Evolutionary conservation across 53 echinoderm and acorn worm species (phyloP).

Genomic region (Paelopatides confundens): DNA sequence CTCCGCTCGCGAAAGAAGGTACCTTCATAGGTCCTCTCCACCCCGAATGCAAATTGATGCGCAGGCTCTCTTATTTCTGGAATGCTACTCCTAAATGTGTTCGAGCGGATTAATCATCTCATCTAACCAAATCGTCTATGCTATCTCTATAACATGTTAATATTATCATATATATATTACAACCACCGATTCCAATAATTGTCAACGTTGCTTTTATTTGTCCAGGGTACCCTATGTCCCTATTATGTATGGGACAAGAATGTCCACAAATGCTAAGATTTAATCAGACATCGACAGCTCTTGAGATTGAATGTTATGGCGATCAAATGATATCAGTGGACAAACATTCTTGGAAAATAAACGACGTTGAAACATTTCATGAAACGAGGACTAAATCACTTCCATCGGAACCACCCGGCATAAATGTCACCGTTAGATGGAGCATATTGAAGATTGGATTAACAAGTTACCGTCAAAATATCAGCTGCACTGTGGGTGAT

Average conservation of each 20-base stretch:
- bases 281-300: neutral
- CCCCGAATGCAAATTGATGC: no score
- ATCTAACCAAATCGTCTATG: no score
- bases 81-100: no score
- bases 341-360: neutral
- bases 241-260: neutral
- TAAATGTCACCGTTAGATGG: neutral
- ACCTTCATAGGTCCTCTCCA: no score
- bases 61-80: no score
- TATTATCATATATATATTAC: no score
- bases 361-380: neutral
- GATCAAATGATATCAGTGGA: neutral
- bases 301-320: neutral
- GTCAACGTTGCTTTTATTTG: no score
- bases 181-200: no score
- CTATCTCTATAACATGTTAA: no score
- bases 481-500: neutral
- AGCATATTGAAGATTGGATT: neutral
- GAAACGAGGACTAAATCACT: neutral
- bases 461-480: neutral
- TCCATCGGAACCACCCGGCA: neutral
- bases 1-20: no score
- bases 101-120: no score
- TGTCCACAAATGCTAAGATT: neutral
- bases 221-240: no score